Evolutionary conservation across 2,888 invertebrate genomes (phyloP), one percentile per base, ranked within the genome.

Genomic region (Drosophila bunnanda): DNA sequence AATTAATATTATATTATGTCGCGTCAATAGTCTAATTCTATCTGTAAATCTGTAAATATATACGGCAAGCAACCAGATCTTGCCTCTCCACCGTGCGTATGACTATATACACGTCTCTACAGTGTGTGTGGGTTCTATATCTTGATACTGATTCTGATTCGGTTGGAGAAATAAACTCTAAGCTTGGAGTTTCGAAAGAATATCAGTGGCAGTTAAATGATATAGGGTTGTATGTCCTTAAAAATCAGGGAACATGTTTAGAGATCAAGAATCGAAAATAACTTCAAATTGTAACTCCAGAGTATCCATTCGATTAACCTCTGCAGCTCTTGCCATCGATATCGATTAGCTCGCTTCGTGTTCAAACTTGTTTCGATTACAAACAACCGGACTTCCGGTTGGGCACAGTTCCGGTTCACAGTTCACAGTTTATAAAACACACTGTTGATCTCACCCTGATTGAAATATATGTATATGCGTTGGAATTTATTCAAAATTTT

Each of bases 1-100:
- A 69, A 79, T 53, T 57, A 75, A 58, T 48, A 38, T 62, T 57
- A 66, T 48, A 41, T 56, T 75, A 65, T 75, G 41, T 59, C 50
- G 32, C 53, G 25, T 43, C 61, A 39, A 48, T 46, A 46, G n/a
- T 46, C 48, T 50, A 50, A 43, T 56, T 55, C 39, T 17, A 54
- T 53, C n/a, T 46, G 30, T 39, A 38, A 58, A 69, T 68, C 56
- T 69, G 52, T 68, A 68, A 50, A 72, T 57, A 54, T 66, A 54
- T 54, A 53, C 53, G 52, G 28, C 58, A 41, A 50, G 50, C 50
- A 32, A 9, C 9, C 30, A 20, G 48, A 50, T 17, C 30, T 32
- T 13, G 20, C 30, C 48, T 30, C 30, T 28, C 28, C 17, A 5
- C 17, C 39, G 17, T 17, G 39, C 39, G 28, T 44, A 17, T 41